A percentile compares a stretch with the other conserved stretches of the same genome.
These are phyloP conservation scores for Gulo gulo DNA, from an alignment of 2,113 vertebrate genomes.

Conservation along the genomic window DNA sequence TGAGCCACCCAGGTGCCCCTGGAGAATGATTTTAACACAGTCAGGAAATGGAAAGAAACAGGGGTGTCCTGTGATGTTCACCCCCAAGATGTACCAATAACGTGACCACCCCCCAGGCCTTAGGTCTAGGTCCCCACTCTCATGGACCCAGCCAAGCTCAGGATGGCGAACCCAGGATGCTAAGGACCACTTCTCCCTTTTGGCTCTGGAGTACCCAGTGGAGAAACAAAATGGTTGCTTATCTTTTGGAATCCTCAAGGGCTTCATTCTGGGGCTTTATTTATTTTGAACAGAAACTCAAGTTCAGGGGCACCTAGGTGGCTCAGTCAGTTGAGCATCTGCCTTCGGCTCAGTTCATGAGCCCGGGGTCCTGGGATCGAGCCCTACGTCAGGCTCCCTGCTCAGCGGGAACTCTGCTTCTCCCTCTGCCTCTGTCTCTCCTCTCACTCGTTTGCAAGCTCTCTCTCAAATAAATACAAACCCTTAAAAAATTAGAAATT, in stretches of 20 bases:
- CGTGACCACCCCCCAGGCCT: background rate
- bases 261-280: conserved; percentile 63
- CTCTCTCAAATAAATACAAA: background rate
- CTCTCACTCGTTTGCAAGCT: background rate
- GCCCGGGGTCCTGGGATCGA: background rate
- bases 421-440: too few species aligned
- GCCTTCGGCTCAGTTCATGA: background rate
- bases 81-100: background rate
- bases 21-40: background rate
- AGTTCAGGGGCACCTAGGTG: conserved; percentile 36
- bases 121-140: background rate
- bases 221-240: background rate
- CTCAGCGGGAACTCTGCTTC: background rate
- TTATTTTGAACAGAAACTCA: conserved; percentile 74
- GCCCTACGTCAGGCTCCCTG: background rate
- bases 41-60: background rate
- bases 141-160: background rate
- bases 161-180: background rate
- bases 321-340: too few species aligned
- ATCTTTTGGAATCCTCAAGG: background rate
- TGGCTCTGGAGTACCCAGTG: background rate
- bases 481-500: background rate
- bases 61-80: background rate
- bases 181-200: background rate
- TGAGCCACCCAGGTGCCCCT: background rate